Base-by-base conservation (phyloP, 2,888 invertebrate genomes). In the Sphaerophoria rueppellii region DNA sequence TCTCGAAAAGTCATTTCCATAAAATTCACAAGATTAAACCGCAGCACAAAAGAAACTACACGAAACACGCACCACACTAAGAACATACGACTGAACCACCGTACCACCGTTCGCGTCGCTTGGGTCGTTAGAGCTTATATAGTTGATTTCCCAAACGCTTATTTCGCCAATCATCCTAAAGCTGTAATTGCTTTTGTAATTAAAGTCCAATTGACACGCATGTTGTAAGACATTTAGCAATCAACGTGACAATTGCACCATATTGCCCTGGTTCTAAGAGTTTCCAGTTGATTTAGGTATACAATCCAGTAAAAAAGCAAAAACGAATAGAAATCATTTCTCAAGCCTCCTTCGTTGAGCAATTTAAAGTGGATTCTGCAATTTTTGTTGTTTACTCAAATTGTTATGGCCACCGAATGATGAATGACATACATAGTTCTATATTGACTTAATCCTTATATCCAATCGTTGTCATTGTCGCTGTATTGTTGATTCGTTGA, bases 171-270 rank as follows among this genome's bases (percentile, higher is more conserved):
- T 85, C 75, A 81, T 77, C 73, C 63, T 57, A 48, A 9, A 9
- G 58, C 58, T 81, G 81, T 85, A 85, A 81, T 81, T 85, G 81
- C 85, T 63, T 76, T 72, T 67, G 81, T 81, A 85, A 85, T 85
- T 85, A 85, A 76, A 85, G 81, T 72, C 57, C 80, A 85, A 76
- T 81, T 76, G 81, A 57, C 70, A 76, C 63, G 81, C 80, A 76
- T 85, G 85, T 85, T 77, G 73, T 81, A 85, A 80, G 72, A 76
- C 85, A 81, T 77, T 40, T 85, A 70, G 81, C 81, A 81, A 16
- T 67, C 43, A 63, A 76, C 85, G 85, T 85, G 85, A 85, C 83
- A 83, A 81, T 63, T 77, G 72, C 75, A 83, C 35, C 24, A 24
- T 24, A 24, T 24, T 2, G 24, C 24, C 24, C 24, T 2, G 24